Base-by-base conservation (phyloP, 2,113 vertebrate genomes). In the Dicerorhinus sumatrensis region DNA sequence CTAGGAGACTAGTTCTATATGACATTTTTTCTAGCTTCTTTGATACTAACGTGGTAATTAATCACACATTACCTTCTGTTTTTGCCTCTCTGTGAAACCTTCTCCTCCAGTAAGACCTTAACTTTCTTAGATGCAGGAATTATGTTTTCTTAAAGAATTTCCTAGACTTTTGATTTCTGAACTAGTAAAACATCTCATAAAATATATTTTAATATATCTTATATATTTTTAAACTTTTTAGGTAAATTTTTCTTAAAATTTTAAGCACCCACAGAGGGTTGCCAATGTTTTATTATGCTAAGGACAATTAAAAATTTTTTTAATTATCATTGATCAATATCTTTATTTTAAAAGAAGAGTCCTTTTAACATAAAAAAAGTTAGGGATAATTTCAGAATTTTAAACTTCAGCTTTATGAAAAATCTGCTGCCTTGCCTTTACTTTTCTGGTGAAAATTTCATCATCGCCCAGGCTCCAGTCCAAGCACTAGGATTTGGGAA, bases 341-440 rank as follows among this genome's bases (percentile, higher is more conserved):
- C 13, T 92, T 91, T 94, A 72, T 86, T 96, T 82, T 23, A 86
- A 67, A 79, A 73, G 20, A 85, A 80, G 70, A 72, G 31, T 75
- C 17, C 77, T 69, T 80, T 81, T 58, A 95, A 89, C n/a, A 54
- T 70, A 46, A 85, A 96, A 72, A 92, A 33, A n/a, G n/a, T n/a
- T 70, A 65, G 36, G 39, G 8, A 86, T 89, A 91, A 96, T 91
- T 91, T 86, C 17, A 83, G 80, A 96, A 87, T 91, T 91, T 94
- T 90, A 79, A 94, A 83, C 20, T 62, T 87, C 36, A 89, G 48
- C 36, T 67, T 91, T 46, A 89, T 72, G 36, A 96, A 96, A 87
- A 94, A 84, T 58, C 23, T 73, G 23, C 79, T 95, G 36, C 31
- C 79, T 33, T 93, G 39, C 60, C 81, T 90, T 89, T 89, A 82